A percentile compares a stretch with the other conserved stretches of the same genome.
These are phyloP conservation scores for Aphelinus certus DNA, from an alignment of 1,140 invertebrate species.

Conservation along the genomic window DNA sequence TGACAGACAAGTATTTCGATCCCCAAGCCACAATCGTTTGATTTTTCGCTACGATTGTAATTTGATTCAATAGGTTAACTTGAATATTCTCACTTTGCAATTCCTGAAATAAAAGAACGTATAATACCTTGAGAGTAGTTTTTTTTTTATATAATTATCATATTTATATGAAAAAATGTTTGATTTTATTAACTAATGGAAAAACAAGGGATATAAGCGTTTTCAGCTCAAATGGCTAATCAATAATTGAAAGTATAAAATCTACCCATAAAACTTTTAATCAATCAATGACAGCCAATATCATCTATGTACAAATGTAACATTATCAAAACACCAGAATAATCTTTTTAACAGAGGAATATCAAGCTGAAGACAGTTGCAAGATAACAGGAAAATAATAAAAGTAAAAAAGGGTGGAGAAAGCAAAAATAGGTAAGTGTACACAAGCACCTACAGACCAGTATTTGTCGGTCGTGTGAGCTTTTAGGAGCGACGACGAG, in stretches of 20 bases:
- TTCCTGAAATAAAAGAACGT: conserved; percentile 45
- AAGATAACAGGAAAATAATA: conserved; percentile 25
- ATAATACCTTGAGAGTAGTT: too few relatives aligned
- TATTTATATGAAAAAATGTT: too few relatives aligned
- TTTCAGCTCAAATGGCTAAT: too few relatives aligned
- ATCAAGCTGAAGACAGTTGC: conserved; percentile 19
- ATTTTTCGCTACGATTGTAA: conserved; percentile 52
- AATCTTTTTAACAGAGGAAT: conserved; percentile 10
- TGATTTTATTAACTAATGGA: too few relatives aligned
- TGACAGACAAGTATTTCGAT: conserved; percentile 55
- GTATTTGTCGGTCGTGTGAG: conserved; percentile 68
- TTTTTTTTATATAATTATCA: too few relatives aligned
- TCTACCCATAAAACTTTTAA: too few relatives aligned
- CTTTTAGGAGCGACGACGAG: conserved; percentile 58
- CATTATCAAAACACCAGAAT: too few relatives aligned
- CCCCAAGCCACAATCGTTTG: conserved; percentile 60
- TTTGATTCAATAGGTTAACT: conserved; percentile 54
- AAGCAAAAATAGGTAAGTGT: background rate
- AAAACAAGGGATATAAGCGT: too few relatives aligned
- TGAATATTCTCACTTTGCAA: conserved; percentile 58
- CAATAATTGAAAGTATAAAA: too few relatives aligned
- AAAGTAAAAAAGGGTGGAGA: conserved; percentile 7
- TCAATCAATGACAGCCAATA: too few relatives aligned
- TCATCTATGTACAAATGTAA: too few relatives aligned
- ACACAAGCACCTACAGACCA: conserved; percentile 51